Base-by-base conservation (phyloP, 2,888 invertebrate species). In the Lycophotia porphyrea region DNA sequence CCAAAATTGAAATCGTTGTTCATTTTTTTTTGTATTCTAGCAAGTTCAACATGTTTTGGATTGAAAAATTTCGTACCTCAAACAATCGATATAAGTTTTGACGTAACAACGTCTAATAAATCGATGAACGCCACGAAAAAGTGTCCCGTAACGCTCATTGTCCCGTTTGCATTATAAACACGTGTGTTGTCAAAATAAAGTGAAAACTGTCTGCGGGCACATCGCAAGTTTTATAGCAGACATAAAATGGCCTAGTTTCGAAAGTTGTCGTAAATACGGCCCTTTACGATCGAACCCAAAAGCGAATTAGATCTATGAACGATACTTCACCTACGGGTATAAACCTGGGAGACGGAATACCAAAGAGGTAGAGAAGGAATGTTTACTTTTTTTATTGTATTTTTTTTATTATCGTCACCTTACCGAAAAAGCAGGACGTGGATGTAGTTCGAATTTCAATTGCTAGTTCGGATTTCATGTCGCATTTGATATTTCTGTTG, bases 181-280 rank as follows among this genome's bases (percentile, higher is more conserved):
- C 15, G 15, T 67, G 65, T 49, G 24, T 80, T 71, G 60, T 67
- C 72, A 80, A 86, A 86, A 85, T 82, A 81, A 80, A 86, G 85
- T 89, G 85, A 88, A 88, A 88, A 88, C 85, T 87, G 87, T 89
- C 85, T 83, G 74, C 74, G 75, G 81, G 73, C 81, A 84, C 84
- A 86, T 87, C 82, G 79, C 78, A 71, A 73, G 74, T 83, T 91
- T 90, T 90, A 90, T 87, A 82, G 86, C 81, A 79, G 84, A 84
- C 87, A 87, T 89, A 88, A 89, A 89, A 88, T 85, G 88, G 81
- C 81, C 86, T 74, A 85, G 87, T 88, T 92, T 88, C 85, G 68
- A 83, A 88, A 82, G 77, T 82, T 83, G 84, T 90, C 90, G 88
- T 92, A 93, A 92, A 92, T 91, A 87, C 76, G 85, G 65, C 73